These are phyloP conservation scores for Neocrepidodera transversa DNA, from an alignment of 2,888 invertebrate genomes.

Conservation along the genomic window DNA sequence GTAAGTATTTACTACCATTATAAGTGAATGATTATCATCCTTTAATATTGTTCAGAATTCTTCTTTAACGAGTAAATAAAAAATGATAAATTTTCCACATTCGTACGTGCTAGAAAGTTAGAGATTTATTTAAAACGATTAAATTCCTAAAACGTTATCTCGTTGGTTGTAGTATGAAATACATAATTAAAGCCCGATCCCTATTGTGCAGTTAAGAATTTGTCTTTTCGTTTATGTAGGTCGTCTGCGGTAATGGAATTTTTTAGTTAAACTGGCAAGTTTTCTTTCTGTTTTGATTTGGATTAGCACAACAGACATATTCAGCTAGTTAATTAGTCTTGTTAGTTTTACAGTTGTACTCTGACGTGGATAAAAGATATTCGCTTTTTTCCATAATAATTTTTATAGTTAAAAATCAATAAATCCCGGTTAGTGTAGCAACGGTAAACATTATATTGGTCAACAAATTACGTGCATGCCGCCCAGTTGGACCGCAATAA, in stretches of 20 bases:
- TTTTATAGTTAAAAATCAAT: background rate
- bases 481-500: constrained; percentile 23
- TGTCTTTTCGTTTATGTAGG: constrained; percentile 3
- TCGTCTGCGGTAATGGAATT: constrained; percentile 8
- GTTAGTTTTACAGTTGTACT: too few relatives aligned
- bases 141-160: background rate
- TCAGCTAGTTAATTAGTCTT: too few relatives aligned
- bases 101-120: too few relatives aligned
- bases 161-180: background rate
- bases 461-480: constrained; percentile 22
- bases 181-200: background rate
- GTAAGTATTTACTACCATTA: too few relatives aligned
- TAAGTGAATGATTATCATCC: too few relatives aligned
- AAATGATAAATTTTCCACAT: too few relatives aligned
- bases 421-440: constrained; percentile 11
- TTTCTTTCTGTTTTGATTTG: too few relatives aligned
- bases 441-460: constrained; percentile 25
- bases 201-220: constrained; percentile 6
- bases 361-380: too few relatives aligned
- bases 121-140: background rate
- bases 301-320: too few relatives aligned
- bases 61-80: too few relatives aligned
- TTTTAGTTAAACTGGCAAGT: background rate
- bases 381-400: too few relatives aligned
- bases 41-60: too few relatives aligned